Percentiles rank a stretch among this genome's conserved stretches.
Conservation (phyloP, 2,113 vertebrate species). For the Prunella fulvescens region DNA sequence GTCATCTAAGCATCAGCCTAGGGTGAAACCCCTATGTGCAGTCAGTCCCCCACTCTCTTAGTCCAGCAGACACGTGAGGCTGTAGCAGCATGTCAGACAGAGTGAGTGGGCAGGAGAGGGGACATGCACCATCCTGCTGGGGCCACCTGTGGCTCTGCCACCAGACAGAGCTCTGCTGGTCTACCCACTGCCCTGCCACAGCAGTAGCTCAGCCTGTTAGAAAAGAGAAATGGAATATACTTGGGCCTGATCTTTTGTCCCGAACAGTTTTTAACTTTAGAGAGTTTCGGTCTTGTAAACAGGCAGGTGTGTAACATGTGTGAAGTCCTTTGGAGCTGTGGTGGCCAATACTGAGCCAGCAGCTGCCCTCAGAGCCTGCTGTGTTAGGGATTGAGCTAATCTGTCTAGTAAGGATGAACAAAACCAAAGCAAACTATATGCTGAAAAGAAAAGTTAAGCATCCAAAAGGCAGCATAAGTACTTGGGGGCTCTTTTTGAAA, state of each 20-base stretch:
- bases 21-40: neutral
- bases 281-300: neutral
- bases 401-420: neutral
- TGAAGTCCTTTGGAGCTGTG: neutral
- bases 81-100: rapidly evolving
- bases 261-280: neutral
- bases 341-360: neutral
- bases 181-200: neutral
- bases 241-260: neutral
- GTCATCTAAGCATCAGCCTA: neutral
- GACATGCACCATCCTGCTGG: rapidly evolving
- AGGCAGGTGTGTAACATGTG: rapidly evolving
- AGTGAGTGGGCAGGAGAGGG: neutral
- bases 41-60: neutral
- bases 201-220: neutral
- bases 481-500: neutral
- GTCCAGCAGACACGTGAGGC: rapidly evolving
- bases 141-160: neutral
- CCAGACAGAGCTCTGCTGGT: neutral
- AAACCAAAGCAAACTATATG: neutral
- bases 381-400: neutral
- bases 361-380: neutral
- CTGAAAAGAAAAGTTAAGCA: neutral
- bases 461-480: neutral
- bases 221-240: neutral